Evolutionary conservation across 2,888 invertebrate species (phyloP).

Genomic region (Temnothorax unifasciatus): DNA sequence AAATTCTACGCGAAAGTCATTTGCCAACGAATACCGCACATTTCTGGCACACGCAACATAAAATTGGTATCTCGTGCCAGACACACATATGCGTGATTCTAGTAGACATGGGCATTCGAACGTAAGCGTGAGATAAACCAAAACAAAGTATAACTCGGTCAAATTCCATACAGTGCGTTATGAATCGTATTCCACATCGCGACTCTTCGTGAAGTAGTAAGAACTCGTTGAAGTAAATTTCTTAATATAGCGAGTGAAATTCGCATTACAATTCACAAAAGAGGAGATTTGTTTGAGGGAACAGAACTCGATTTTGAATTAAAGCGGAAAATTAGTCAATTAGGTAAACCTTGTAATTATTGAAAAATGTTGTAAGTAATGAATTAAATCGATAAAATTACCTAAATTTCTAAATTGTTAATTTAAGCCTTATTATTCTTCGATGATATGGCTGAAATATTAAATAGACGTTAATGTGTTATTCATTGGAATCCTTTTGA

Average conservation of each 20-base stretch:
- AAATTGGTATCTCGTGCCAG: slow-evolving; percentile 59
- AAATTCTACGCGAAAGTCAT: slow-evolving; percentile 45
- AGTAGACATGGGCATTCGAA: background rate
- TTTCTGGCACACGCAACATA: slow-evolving; percentile 49
- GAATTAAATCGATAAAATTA: slow-evolving; percentile 2
- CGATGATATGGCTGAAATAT: slow-evolving; percentile 51
- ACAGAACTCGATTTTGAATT: background rate
- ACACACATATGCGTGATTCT: slow-evolving; percentile 58
- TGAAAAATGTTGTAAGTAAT: background rate
- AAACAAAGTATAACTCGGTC: slow-evolving; percentile 71
- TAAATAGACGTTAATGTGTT: slow-evolving; percentile 62
- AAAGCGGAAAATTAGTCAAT: slow-evolving; percentile 1
- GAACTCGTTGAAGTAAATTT: slow-evolving; percentile 36
- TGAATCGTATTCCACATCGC: slow-evolving; percentile 59
- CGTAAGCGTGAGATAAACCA: slow-evolving; percentile 69
- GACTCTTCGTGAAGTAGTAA: slow-evolving; percentile 57
- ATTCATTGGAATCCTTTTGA: slow-evolving; percentile 61
- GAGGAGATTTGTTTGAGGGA: background rate
- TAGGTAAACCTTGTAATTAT: background rate
- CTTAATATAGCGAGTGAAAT: slow-evolving; percentile 31
- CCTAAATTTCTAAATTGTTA: slow-evolving; percentile 11
- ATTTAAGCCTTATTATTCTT: slow-evolving; percentile 57
- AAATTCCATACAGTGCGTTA: slow-evolving; percentile 63
- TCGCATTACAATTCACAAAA: slow-evolving; percentile 8
- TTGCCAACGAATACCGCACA: slow-evolving; percentile 40